Conservation (phyloP, 2,888 invertebrate genomes). For the Yponomeuta cagnagella region DNA sequence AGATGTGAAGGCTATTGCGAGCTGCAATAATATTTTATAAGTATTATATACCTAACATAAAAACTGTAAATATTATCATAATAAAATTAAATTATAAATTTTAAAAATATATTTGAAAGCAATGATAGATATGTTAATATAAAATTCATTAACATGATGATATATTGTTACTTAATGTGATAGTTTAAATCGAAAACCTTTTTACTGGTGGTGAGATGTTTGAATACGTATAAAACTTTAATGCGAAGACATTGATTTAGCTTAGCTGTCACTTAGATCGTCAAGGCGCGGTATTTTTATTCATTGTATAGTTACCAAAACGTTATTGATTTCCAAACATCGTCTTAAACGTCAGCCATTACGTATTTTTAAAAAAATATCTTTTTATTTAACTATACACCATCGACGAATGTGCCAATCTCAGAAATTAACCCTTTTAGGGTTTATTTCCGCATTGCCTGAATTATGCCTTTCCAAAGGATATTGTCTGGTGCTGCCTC, state of each 20-base stretch:
- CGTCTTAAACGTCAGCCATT: conserved; percentile 13
- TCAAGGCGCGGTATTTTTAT: conserved; percentile 13
- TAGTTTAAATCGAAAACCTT: conserved; percentile 46
- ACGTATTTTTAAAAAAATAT: conserved; percentile 1
- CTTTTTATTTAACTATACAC: conserved; percentile 8
- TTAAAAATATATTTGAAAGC: conserved; percentile 49
- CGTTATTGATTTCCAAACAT: conserved; percentile 6
- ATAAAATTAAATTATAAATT: conserved; percentile 30
- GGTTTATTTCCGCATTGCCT: conserved; percentile 8
- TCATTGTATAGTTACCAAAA: conserved; percentile 11
- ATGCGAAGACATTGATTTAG: conserved; percentile 12
- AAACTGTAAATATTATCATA: conserved; percentile 35
- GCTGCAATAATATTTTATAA: conserved; percentile 70
- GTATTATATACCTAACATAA: conserved; percentile 47
- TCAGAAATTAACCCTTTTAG: background rate
- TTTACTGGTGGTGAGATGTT: conserved; percentile 46
- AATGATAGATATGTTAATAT: conserved; percentile 63
- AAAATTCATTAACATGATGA: conserved; percentile 41
- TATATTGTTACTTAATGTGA: conserved; percentile 65
- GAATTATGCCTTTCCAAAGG: conserved; percentile 7
- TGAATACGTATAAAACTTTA: conserved; percentile 26
- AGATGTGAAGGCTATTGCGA: conserved; percentile 28
- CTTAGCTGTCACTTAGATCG: background rate
- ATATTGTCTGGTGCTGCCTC: conserved; percentile 1
- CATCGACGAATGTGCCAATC: conserved; percentile 14